Evolutionary conservation across 1,140 invertebrate species (phyloP).

Genomic region (Bicyclus anynana): DNA sequence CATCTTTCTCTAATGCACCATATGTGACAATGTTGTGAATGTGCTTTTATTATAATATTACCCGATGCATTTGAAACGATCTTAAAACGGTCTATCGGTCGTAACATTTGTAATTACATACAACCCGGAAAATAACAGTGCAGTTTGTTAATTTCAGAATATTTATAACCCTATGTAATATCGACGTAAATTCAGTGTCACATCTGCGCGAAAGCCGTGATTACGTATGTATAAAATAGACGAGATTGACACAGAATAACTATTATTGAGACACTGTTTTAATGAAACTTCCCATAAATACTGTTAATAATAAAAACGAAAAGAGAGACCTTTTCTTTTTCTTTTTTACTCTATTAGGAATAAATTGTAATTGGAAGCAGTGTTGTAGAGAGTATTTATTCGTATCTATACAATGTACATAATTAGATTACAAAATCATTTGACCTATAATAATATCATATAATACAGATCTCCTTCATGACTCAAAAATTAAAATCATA

Average conservation of each 20-base stretch:
- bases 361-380: no score
- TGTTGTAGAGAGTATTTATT: not conserved
- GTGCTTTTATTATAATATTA: slow-evolving; percentile 14
- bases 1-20: slow-evolving; percentile 39
- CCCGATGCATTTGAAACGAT: not conserved
- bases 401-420: not conserved
- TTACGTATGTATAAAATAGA: slow-evolving; percentile 14
- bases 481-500: no score
- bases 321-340: no score
- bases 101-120: no score
- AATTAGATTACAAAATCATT: not conserved
- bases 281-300: not conserved
- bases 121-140: not conserved
- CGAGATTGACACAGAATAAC: not conserved
- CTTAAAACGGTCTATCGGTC: not conserved
- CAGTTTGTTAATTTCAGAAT: not conserved
- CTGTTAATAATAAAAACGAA: no score
- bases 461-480: no score
- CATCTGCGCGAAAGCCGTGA: slow-evolving; percentile 16
- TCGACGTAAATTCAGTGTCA: slow-evolving; percentile 22
- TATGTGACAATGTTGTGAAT: slow-evolving; percentile 40
- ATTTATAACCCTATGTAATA: slow-evolving; percentile 4
- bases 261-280: not conserved
- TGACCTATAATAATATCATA: not conserved
- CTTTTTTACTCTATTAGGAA: no score